A percentile compares a stretch with the other conserved stretches of the same genome.
Conservation (phyloP, 1,140 invertebrate genomes). For the Ectropis grisescens region DNA sequence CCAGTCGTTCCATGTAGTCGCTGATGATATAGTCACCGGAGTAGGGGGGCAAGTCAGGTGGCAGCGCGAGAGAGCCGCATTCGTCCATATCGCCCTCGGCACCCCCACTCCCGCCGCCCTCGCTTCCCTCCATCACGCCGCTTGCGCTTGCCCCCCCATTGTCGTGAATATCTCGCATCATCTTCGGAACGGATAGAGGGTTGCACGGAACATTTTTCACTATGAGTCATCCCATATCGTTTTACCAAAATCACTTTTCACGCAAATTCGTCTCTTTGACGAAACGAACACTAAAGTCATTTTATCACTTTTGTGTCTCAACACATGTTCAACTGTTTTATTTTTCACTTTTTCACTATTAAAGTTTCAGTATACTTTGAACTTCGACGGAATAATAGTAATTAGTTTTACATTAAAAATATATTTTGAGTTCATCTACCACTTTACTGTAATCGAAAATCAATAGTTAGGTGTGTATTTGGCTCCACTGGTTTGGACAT, state of each 20-base stretch:
- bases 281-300: constrained; percentile 41
- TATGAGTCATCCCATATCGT: constrained; percentile 68
- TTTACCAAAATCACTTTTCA: constrained; percentile 53
- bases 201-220: constrained; percentile 59
- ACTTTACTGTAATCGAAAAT: constrained; percentile 42
- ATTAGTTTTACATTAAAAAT: constrained; percentile 50
- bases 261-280: constrained; percentile 41
- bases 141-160: constrained; percentile 54
- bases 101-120: constrained; percentile 62
- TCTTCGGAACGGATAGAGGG: constrained; percentile 53
- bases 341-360: constrained; percentile 29
- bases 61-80: constrained; percentile 51
- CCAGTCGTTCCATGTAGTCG: constrained; percentile 91
- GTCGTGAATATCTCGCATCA: constrained; percentile 67
- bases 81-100: constrained; percentile 67
- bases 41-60: constrained; percentile 57
- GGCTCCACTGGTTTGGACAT: constrained; percentile 37
- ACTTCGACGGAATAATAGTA: constrained; percentile 61
- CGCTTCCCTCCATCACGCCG: constrained; percentile 67
- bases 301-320: constrained; percentile 36
- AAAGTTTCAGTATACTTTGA: constrained; percentile 56
- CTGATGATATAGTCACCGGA: constrained; percentile 80
- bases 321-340: constrained; percentile 43
- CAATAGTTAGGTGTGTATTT: constrained; percentile 6
- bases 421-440: constrained; percentile 51